Evolutionary conservation across 2,888 invertebrate species (phyloP).

Genomic region (Troides aeacus): DNA sequence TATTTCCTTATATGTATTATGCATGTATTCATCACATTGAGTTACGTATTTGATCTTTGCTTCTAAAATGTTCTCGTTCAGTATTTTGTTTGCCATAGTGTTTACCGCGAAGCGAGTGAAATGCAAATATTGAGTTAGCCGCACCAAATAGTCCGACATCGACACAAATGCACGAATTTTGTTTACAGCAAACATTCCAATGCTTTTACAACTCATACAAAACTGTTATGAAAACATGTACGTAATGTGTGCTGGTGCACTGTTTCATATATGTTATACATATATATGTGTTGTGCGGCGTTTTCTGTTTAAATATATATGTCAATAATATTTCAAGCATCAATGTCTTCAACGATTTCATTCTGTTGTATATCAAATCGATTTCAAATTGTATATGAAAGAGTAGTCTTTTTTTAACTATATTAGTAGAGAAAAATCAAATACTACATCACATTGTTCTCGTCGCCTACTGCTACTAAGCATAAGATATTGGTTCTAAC

Average conservation of each 20-base stretch:
- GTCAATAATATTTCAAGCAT: too few relatives aligned
- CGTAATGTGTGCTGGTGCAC: not conserved
- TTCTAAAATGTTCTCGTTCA: not conserved
- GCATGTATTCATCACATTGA: too few relatives aligned
- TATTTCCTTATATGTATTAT: too few relatives aligned
- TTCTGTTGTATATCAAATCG: too few relatives aligned
- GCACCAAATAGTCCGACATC: constrained; percentile 15
- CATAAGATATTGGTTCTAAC: too few relatives aligned
- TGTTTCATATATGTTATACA: not conserved
- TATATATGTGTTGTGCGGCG: not conserved
- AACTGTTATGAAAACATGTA: not conserved
- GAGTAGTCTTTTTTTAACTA: too few relatives aligned
- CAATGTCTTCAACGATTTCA: too few relatives aligned
- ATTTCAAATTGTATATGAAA: too few relatives aligned
- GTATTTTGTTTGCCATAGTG: constrained; percentile 4
- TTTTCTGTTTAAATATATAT: not conserved
- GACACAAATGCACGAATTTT: constrained; percentile 10
- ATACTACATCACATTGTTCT: too few relatives aligned
- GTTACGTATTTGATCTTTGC: not conserved
- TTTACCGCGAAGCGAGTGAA: constrained; percentile 6
- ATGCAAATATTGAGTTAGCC: constrained; percentile 19
- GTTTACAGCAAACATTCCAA: constrained; percentile 17
- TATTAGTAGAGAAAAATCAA: too few relatives aligned
- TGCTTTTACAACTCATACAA: constrained; percentile 6
- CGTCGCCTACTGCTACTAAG: too few relatives aligned